Base-by-base conservation (phyloP, 2,888 invertebrate species). In the Xanthia icteritia region DNA sequence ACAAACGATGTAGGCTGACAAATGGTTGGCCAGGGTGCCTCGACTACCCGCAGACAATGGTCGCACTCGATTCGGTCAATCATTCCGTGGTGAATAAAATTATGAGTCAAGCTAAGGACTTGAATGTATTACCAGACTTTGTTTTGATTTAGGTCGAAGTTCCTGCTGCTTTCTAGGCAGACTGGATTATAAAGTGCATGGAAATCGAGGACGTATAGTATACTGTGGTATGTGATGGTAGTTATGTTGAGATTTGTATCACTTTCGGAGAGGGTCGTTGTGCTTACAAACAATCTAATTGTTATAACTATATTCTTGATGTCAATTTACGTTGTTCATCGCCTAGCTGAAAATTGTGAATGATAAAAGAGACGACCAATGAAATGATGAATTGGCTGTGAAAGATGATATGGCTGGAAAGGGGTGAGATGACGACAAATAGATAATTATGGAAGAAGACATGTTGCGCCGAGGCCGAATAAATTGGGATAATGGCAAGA, bases 1-100 rank as follows among this genome's bases (percentile, higher is more conserved):
- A 90, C 89, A 87, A 90, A 89, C 89, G 90, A 89, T 88, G 89
- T 85, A 81, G 88, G 83, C 87, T 89, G 89, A 89, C 89, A 89
- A 89, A 89, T 89, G 88, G 85, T 85, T 80, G 86, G 86, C 86
- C 89, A 86, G 89, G 89, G 89, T 86, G 89, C 83, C 83, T 61
- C 79, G 89, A 85, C 88, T 89, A 87, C 86, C 89, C 89, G 85
- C 88, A 89, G 88, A 89, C 89, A 89, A 89, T 89, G 85, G 87
- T 84, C 86, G 82, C 79, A 83, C 80, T 86, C 86, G 86, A 88
- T 84, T 73, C 88, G 88, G 82, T 88, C 88, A 82, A 89, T 89
- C 89, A 88, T 89, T 88, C 81, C 39, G 72, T 72, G 75, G 84
- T 87, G 88, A 87, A 88, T 87, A 87, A 83, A 77, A 85, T 87